Evolutionary conservation across 2,113 vertebrate genomes (phyloP).

Genomic region (Peromyscus californicus): DNA sequence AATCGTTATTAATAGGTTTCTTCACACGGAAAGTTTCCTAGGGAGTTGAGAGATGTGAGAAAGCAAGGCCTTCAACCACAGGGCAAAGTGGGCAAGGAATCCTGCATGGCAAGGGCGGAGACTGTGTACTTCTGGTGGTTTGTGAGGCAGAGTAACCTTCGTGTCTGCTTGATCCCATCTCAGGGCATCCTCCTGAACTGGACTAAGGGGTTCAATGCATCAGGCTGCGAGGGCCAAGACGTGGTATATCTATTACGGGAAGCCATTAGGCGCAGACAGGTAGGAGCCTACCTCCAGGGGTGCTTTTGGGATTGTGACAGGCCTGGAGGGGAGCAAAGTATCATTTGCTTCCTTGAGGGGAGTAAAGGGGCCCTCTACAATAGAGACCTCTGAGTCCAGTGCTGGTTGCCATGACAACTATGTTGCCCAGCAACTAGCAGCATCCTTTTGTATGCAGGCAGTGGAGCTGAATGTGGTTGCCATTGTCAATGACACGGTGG

Average conservation of each 20-base stretch:
- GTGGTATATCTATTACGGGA: conserved; percentile 87
- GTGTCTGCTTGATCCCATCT: neutral
- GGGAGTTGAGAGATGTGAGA: neutral
- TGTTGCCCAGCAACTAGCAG: conserved; percentile 82
- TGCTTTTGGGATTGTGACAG: neutral
- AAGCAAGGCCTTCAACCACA: neutral
- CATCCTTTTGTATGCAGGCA: conserved; percentile 84
- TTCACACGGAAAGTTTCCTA: conserved; percentile 38
- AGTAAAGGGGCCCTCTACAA: conserved; percentile 50
- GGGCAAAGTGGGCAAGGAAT: neutral
- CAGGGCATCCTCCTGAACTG: conserved; percentile 90
- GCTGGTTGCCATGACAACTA: conserved; percentile 78
- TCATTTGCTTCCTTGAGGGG: conserved; percentile 37
- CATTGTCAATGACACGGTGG: conserved; percentile 90
- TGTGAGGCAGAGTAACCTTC: neutral
- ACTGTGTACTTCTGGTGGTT: neutral
- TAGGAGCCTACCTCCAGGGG: conserved; percentile 60
- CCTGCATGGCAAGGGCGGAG: neutral
- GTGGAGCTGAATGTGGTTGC: conserved; percentile 87
- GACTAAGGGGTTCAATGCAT: conserved; percentile 90
- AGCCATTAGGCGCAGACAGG: conserved; percentile 86
- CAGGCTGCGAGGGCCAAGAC: conserved; percentile 85
- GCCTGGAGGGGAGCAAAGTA: conserved; percentile 32
- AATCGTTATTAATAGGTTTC: conserved; percentile 54
- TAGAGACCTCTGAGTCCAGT: conserved; percentile 71